These are phyloP conservation scores for Oxystoma pomonae DNA, from an alignment of 2,888 invertebrate species.

Conservation along the genomic window DNA sequence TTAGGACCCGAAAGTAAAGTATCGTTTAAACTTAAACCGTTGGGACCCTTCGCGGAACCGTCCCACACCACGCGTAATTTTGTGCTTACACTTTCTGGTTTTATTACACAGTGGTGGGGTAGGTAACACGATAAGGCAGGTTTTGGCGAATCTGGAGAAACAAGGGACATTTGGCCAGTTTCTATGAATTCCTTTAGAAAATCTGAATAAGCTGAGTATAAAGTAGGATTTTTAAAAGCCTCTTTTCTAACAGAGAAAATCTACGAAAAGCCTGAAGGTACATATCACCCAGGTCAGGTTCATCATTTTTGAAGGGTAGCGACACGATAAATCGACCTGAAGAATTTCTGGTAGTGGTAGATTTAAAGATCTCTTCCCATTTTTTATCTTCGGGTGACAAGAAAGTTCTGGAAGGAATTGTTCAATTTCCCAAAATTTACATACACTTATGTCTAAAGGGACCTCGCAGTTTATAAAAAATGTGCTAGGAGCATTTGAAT, in stretches of 20 bases:
- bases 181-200: conserved; percentile 11
- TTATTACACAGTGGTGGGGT: conserved; percentile 16
- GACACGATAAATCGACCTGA: conserved; percentile 6
- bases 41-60: conserved; percentile 6
- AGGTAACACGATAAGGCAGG: conserved; percentile 10
- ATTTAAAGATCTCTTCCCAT: background rate
- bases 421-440: conserved; percentile 14
- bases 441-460: conserved; percentile 1
- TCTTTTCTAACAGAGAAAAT: conserved; percentile 5
- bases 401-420: conserved; percentile 3
- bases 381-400: no score
- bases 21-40: conserved; percentile 8
- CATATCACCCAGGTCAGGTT: conserved; percentile 12
- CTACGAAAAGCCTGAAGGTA: conserved; percentile 6
- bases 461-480: background rate
- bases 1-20: conserved; percentile 11
- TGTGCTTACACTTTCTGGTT: conserved; percentile 12
- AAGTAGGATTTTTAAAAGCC: conserved; percentile 8
- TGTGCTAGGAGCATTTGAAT: background rate
- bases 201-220: conserved; percentile 8
- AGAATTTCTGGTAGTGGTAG: background rate
- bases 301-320: conserved; percentile 8
- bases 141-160: background rate
- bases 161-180: conserved; percentile 8
- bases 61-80: conserved; percentile 18